Conservation (phyloP, 1,140 invertebrate species). For the Monochamus saltuarius region DNA sequence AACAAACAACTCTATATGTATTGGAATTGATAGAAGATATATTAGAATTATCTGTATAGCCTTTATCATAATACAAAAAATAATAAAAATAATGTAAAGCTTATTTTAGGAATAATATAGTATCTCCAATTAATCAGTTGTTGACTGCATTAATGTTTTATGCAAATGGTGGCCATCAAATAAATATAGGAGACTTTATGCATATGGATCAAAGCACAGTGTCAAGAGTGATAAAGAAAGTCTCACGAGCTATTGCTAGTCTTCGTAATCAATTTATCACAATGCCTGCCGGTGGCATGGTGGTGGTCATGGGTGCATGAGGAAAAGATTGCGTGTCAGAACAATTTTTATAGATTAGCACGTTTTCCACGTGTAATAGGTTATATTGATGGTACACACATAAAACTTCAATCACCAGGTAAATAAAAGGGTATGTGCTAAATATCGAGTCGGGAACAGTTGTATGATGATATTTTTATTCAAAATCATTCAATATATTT, state of each 20-base stretch:
- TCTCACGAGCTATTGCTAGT: conserved; percentile 6
- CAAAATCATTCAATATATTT: background rate
- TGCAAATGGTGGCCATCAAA: conserved; percentile 20
- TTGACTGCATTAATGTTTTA: conserved; percentile 22
- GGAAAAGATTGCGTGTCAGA: background rate
- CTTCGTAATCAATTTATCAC: background rate
- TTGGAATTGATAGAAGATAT: conserved; percentile 12
- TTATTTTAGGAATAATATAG: conserved; percentile 27
- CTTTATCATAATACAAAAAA: conserved; percentile 10
- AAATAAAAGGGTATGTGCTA: too few relatives aligned
- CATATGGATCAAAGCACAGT: conserved; percentile 17
- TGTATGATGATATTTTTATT: too few relatives aligned
- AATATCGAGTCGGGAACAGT: too few relatives aligned
- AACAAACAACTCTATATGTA: conserved; percentile 8
- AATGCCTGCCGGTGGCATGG: conserved; percentile 4
- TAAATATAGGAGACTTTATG: conserved; percentile 23
- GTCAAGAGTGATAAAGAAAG: conserved; percentile 15
- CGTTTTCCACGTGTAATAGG: conserved; percentile 24
- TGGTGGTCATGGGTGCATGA: too few relatives aligned
- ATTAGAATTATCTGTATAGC: conserved; percentile 12
- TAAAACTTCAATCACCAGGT: conserved; percentile 29
- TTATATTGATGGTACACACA: conserved; percentile 29
- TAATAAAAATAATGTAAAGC: background rate
- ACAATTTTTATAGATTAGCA: conserved; percentile 13
- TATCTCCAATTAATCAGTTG: conserved; percentile 23